Conservation (phyloP, 2,888 invertebrate genomes). For the Strigamia transsilvanica region DNA sequence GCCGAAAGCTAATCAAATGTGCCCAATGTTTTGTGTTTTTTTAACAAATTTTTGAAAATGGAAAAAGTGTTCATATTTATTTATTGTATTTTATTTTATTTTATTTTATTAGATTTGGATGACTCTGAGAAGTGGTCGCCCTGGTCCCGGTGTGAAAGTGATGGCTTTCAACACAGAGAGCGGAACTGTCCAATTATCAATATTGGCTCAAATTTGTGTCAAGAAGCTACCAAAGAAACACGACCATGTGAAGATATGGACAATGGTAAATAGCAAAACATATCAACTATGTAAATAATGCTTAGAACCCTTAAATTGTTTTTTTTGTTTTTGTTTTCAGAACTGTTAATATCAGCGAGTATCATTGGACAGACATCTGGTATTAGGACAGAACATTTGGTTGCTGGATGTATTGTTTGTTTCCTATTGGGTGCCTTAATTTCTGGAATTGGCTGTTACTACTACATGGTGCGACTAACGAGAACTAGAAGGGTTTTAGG, state of each 20-base stretch:
- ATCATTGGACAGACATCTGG: not conserved
- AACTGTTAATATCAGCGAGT: not conserved
- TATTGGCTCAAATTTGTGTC: not conserved
- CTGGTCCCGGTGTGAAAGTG: not conserved
- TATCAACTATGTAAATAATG: not conserved
- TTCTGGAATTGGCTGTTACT: conserved; percentile 66
- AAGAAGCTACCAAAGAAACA: conserved; percentile 4
- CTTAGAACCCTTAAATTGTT: not conserved
- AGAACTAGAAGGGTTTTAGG: conserved; percentile 60
- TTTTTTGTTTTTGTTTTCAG: not conserved
- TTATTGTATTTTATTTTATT: not conserved
- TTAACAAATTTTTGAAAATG: not conserved
- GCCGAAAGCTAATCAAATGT: too few species aligned
- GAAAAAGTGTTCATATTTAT: not conserved
- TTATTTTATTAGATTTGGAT: not conserved
- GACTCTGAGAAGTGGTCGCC: not conserved
- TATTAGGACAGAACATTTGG: conserved; percentile 56
- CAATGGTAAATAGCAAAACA: not conserved
- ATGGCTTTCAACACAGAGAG: not conserved
- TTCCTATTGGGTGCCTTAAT: conserved; percentile 64
- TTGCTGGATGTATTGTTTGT: conserved; percentile 58
- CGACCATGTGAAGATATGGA: conserved; percentile 12
- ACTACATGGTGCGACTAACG: conserved; percentile 62
- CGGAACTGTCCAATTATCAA: not conserved
- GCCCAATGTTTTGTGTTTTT: not conserved